Conservation (phyloP, 2,113 vertebrate genomes). For the Myotis lucifugus region DNA sequence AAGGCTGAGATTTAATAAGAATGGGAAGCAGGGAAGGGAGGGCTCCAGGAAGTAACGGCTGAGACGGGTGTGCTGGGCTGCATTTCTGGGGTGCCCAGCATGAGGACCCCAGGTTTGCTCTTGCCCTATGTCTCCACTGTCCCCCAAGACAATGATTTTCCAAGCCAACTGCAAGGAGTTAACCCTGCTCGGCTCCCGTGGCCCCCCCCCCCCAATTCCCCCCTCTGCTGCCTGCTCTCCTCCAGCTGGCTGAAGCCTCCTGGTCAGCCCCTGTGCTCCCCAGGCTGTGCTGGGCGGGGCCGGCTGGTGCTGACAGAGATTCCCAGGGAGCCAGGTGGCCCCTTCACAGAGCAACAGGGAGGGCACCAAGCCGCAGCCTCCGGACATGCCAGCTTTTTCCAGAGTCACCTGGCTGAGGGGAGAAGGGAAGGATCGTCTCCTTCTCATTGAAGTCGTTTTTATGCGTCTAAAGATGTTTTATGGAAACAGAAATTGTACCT, state of each 20-base stretch:
- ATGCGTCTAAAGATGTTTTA: conserved; percentile 78
- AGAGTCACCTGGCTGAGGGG: conserved; percentile 34
- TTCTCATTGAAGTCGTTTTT: conserved; percentile 75
- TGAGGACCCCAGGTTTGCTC: background rate
- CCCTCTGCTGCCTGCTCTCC: background rate
- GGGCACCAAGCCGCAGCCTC: background rate
- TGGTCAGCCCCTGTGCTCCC: background rate
- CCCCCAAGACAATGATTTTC: background rate
- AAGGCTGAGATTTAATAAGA: background rate
- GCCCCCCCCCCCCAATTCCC: too few relatives aligned
- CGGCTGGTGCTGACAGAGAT: too few relatives aligned
- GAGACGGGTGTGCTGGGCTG: background rate
- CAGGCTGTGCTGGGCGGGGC: background rate
- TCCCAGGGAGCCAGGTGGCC: background rate
- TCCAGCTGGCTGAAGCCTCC: background rate
- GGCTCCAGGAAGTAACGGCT: background rate
- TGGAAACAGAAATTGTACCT: conserved; percentile 82
- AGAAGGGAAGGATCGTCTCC: conserved; percentile 57
- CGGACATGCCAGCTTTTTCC: conserved; percentile 60
- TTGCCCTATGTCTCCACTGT: background rate
- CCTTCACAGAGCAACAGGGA: conserved; percentile 40
- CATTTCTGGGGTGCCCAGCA: background rate
- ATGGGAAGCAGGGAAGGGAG: background rate
- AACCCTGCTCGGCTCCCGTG: background rate
- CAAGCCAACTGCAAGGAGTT: background rate